Base-by-base conservation (phyloP, 2,797 vertebrate species). In the Epinephelus coioides region DNA sequence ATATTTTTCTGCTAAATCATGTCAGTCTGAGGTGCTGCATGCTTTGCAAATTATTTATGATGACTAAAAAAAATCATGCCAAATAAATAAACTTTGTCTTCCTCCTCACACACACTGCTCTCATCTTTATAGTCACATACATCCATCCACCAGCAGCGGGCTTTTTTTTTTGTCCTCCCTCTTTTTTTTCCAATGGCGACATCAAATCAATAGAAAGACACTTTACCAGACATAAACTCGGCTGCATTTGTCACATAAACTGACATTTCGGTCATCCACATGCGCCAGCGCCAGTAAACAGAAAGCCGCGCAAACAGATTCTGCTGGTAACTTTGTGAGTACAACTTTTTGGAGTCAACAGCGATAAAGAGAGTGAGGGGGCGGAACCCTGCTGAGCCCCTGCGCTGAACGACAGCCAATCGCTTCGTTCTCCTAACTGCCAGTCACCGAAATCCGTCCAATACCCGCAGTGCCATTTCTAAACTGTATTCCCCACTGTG, bases 331-430 rank as follows among this genome's bases (percentile, higher is more conserved):
- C 94, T 96, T 96, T 94, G 93, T 83, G 94, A 96, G 94, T 91
- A 93, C 95, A 96, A 96, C 95, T 96, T 96, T 96, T 95, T 94
- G 93, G 89, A 94, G 92, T 91, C 94, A 93, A 93, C 94, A 92
- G 92, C 85, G 93, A 91, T 94, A 94, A 94, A 87, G 93, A 79
- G 92, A 95, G 95, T 95, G 94, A 95, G 93, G 96, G 96, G 97
- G 97, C 95, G 97, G 96, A 95, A 96, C 95, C 97, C 97, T 87
- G 97, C 97, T 96, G 97, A 87, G 97, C 96, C 88, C 86, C 92
- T 95, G 96, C 95, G 96, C 96, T 97, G 97, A 98, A 98, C 95
- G 96, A 92, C 96, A 98, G 97, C 98, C 97, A 99, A 99, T 99
- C 95, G 95, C 96, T 95, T 94, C 93, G 95, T 95, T 94, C 94